Evolutionary conservation across 2,113 vertebrate genomes (phyloP).

Genomic region (Callithrix jacchus): DNA sequence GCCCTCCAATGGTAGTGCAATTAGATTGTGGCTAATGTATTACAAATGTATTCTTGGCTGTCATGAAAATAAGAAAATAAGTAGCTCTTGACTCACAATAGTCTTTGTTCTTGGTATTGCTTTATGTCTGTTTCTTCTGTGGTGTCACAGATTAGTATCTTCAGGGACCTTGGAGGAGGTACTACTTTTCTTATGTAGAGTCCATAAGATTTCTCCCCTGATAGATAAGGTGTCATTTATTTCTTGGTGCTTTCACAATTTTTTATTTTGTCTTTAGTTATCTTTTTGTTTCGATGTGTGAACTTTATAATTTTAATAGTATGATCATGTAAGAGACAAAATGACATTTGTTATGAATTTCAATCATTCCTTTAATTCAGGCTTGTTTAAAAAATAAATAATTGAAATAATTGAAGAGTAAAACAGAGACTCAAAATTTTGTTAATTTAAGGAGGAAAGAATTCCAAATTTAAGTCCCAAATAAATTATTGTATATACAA

Average conservation of each 20-base stretch:
- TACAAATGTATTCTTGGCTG: not conserved
- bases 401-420: not conserved
- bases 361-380: not conserved
- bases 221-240: too few relatives aligned
- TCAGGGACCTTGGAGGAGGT: not conserved
- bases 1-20: not conserved
- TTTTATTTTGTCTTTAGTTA: too few relatives aligned
- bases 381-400: not conserved
- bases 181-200: not conserved
- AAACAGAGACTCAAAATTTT: not conserved
- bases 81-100: not conserved
- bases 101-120: not conserved
- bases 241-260: too few relatives aligned
- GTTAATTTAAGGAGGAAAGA: not conserved
- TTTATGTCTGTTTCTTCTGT: not conserved
- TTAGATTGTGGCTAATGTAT: not conserved
- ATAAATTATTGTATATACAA: not conserved
- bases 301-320: constrained; percentile 9
- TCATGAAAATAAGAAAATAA: not conserved
- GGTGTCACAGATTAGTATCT: not conserved
- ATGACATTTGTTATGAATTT: not conserved
- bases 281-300: not conserved
- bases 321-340: not conserved
- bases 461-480: not conserved
- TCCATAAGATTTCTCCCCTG: not conserved